Evolutionary conservation across 2,888 invertebrate genomes (phyloP).

Genomic region (Cartodere bifasciata): DNA sequence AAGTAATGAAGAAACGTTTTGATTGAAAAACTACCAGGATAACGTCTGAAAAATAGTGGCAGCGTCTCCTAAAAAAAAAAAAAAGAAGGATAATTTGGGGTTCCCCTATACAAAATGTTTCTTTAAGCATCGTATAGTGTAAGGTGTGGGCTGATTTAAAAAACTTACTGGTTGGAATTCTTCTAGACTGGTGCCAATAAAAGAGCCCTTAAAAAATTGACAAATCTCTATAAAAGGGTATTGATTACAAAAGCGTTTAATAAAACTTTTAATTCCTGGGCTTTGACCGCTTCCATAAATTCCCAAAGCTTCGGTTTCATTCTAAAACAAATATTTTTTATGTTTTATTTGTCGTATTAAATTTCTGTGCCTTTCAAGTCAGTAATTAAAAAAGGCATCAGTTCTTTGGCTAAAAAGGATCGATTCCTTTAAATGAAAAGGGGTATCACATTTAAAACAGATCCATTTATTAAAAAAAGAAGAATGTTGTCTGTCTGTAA

Average conservation of each 20-base stretch:
- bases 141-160: too few species aligned
- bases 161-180: constrained; percentile 9
- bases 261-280: constrained; percentile 3
- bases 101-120: too few species aligned
- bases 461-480: constrained; percentile 1
- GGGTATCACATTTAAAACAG: too few species aligned
- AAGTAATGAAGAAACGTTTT: too few species aligned
- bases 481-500: not conserved
- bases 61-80: too few species aligned
- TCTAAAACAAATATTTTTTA: constrained; percentile 1
- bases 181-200: constrained; percentile 3
- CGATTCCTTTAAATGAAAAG: too few species aligned
- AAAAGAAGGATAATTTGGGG: too few species aligned
- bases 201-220: not conserved
- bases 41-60: too few species aligned
- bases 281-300: constrained; percentile 7
- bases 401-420: too few species aligned
- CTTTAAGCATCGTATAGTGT: too few species aligned
- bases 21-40: too few species aligned
- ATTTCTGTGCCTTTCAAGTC: not conserved
- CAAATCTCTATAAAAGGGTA: constrained; percentile 5
- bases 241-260: constrained; percentile 1
- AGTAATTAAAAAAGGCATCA: too few species aligned
- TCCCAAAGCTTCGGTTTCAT: not conserved
- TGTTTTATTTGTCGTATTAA: not conserved